phyloP scores from a whole-genome alignment of 1,140 invertebrate genomes.

The Drosophila sp. region DNA sequence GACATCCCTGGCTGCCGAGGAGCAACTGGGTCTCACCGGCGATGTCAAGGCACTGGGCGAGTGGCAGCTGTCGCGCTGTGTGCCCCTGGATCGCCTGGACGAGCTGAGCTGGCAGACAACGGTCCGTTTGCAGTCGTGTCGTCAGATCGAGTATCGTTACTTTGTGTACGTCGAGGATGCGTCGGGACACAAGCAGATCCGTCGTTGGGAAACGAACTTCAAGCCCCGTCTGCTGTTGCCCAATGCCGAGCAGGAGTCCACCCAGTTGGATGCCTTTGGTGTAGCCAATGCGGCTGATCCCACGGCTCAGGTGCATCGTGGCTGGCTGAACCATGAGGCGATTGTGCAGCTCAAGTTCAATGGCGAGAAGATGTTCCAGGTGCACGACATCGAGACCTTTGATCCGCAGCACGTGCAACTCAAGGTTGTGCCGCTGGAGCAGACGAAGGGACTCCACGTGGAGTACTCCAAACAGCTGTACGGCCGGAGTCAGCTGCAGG shows the following conservation, averaged over 20 bases:
- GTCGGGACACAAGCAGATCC: constrained; percentile 85
- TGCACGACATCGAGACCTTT: constrained; percentile 79
- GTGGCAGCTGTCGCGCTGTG: constrained; percentile 84
- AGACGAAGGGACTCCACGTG: constrained; percentile 70
- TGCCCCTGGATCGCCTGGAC: constrained; percentile 72
- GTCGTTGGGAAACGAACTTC: constrained; percentile 91
- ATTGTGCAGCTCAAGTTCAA: constrained; percentile 91
- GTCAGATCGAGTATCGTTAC: constrained; percentile 89
- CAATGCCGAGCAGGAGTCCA: constrained; percentile 50
- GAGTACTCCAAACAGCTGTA: constrained; percentile 75
- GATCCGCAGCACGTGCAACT: constrained; percentile 77
- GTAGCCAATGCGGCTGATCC: constrained; percentile 27
- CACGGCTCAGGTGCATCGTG: constrained; percentile 88
- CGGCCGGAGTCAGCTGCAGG: constrained; percentile 65
- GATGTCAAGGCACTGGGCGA: constrained; percentile 84
- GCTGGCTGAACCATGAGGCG: constrained; percentile 92
- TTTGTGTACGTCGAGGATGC: constrained; percentile 86
- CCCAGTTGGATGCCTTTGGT: constrained; percentile 85
- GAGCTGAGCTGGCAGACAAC: constrained; percentile 84
- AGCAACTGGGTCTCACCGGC: constrained; percentile 85
- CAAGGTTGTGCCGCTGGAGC: constrained; percentile 69
- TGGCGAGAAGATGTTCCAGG: constrained; percentile 85
- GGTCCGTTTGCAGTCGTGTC: constrained; percentile 86
- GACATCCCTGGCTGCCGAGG: constrained; percentile 67
- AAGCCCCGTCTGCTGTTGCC: constrained; percentile 85